Base-by-base conservation (phyloP, 2,113 vertebrate species). In the Clupea harengus region DNA sequence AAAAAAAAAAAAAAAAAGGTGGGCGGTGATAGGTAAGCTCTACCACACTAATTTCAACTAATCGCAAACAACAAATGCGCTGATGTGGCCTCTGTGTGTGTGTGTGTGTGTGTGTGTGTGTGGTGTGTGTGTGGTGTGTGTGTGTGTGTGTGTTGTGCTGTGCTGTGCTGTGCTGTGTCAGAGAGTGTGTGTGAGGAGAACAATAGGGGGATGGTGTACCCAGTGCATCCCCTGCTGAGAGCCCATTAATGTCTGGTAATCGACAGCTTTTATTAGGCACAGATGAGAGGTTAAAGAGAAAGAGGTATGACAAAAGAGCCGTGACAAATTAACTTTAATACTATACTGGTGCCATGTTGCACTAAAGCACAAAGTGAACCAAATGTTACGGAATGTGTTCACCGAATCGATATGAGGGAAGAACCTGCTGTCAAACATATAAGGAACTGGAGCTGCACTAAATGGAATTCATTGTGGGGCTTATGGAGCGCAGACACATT, bases 1-100 rank as follows among this genome's bases (percentile, higher is more conserved):
- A 6, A 91, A 93, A 39, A 39, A 39, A 91, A 93, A 39, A 39
- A 39, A 39, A 39, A 39, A 92, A 86, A 90, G 91, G 81, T 84
- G 44, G 87, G 82, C 25, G 7, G 17, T 20, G 82, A 88, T 89
- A 84, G 32, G 83, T 78, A 45, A 52, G 50, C 39, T 52, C 6
- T 28, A 60, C 25, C 39, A 47, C 57, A 82, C 64, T 81, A 45
- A 81, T 49, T 60, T 39, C 39, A 39, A 39, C 39, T 81, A 54
- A 9, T 50, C 46, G 45, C 18, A 18, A 81, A 86, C 84, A 89
- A 88, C 75, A 83, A 75, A 85, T 49, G 45, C 72, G 84, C 87
- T 84, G 84, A 86, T 82, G 75, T 46, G 52, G 80, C 84, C 6
- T 32, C 28, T 78, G 83, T 72, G 28, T 84, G 80, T 75, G 25